Percentiles rank a stretch among this genome's conserved stretches.
phyloP scores from a whole-genome alignment of 1,140 invertebrate species.

The Drosophila albomicans region DNA sequence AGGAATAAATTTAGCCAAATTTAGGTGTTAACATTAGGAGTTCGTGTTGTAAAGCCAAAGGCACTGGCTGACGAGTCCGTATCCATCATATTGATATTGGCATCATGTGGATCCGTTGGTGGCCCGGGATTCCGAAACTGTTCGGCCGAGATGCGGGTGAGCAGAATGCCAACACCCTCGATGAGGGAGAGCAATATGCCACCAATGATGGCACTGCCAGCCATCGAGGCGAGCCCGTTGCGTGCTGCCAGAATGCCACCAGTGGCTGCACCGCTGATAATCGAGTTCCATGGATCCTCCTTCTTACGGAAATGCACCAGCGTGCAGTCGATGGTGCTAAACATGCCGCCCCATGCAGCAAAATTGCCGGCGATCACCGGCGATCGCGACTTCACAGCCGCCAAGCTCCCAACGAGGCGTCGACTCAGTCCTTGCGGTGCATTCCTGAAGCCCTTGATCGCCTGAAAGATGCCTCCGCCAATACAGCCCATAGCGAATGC shows the following conservation, averaged over 20 bases:
- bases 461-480: conserved; percentile 98
- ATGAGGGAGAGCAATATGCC: conserved; percentile 98
- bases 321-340: conserved; percentile 99
- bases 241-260: conserved; percentile 97
- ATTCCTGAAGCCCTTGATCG: conserved; percentile 98
- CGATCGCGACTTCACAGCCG: conserved; percentile 93
- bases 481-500: conserved; percentile 99
- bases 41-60: conserved; percentile 33
- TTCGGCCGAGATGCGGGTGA: conserved; percentile 94
- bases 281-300: conserved; percentile 99
- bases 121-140: conserved; percentile 91
- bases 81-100: conserved; percentile 17
- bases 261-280: conserved; percentile 97
- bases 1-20: conserved; percentile 24
- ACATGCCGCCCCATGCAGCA: conserved; percentile 97
- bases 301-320: conserved; percentile 97
- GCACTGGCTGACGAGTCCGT: conserved; percentile 14
- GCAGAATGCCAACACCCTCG: conserved; percentile 97
- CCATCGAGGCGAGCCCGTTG: conserved; percentile 97
- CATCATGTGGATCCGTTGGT: conserved; percentile 16
- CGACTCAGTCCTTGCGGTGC: conserved; percentile 91
- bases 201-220: conserved; percentile 97
- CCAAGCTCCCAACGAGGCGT: conserved; percentile 89
- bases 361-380: conserved; percentile 97
- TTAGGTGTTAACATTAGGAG: conserved; percentile 45